A percentile compares a stretch with the other conserved stretches of the same genome.
Conservation (phyloP, 2,888 invertebrate species). For the Acrobasis repandana region DNA sequence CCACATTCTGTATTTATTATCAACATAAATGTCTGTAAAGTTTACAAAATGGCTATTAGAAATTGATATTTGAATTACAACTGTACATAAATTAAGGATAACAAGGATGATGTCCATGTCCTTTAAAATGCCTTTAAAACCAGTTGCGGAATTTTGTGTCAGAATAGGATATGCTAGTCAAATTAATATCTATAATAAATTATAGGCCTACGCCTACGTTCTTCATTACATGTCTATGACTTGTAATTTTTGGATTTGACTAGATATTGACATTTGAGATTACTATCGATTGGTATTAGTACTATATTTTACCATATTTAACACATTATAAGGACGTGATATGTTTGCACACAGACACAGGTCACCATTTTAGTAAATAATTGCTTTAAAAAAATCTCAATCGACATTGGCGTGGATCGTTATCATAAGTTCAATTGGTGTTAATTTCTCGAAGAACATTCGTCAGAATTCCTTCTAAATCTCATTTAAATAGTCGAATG, state of each 20-base stretch:
- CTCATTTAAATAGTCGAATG: too few relatives aligned
- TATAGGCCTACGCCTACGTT: not conserved
- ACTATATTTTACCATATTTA: not conserved
- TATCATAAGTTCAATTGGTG: too few relatives aligned
- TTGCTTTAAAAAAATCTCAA: not conserved
- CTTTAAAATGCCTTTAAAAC: conserved; percentile 29
- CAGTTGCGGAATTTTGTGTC: conserved; percentile 39
- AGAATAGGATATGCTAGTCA: conserved; percentile 38
- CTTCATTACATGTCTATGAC: not conserved
- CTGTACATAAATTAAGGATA: not conserved
- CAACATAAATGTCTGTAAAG: not conserved
- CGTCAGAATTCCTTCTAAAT: too few relatives aligned
- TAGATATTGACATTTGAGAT: not conserved
- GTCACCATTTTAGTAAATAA: not conserved
- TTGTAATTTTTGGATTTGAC: not conserved
- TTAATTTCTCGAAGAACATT: too few relatives aligned
- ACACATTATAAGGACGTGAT: not conserved
- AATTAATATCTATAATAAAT: conserved; percentile 29
- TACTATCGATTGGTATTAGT: not conserved
- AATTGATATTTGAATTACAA: not conserved
- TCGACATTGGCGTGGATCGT: too few relatives aligned
- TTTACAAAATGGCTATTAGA: not conserved
- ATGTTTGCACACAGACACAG: not conserved
- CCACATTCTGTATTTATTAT: not conserved
- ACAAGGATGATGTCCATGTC: conserved; percentile 2